Percentiles rank a stretch among this genome's conserved stretches.
Evolutionary conservation across 1,140 invertebrate genomes (phyloP).

Genomic region (Acromyrmex echinatior): DNA sequence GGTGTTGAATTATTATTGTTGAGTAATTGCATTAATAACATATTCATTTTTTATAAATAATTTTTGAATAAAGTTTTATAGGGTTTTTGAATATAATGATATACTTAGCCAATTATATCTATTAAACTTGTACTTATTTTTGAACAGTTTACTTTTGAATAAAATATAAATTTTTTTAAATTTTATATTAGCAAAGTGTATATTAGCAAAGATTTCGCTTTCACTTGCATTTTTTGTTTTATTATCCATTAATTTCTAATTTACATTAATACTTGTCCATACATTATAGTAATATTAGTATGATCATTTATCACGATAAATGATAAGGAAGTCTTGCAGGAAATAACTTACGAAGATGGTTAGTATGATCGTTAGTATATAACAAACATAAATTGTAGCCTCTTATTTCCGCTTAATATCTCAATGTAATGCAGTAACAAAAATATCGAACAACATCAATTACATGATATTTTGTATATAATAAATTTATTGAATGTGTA

Average conservation of each 20-base stretch:
- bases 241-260: slow-evolving; percentile 21
- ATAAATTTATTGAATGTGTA: background rate
- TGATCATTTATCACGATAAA: slow-evolving; percentile 18
- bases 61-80: too few species aligned
- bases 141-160: too few species aligned
- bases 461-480: background rate
- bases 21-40: too few species aligned
- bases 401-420: background rate
- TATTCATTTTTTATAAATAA: too few species aligned
- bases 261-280: slow-evolving; percentile 1
- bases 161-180: too few species aligned
- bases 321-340: background rate
- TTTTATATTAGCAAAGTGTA: background rate
- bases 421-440: background rate
- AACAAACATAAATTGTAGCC: slow-evolving; percentile 8
- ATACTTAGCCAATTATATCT: too few species aligned
- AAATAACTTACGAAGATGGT: background rate
- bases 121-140: too few species aligned
- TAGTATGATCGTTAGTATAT: background rate
- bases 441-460: background rate
- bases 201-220: background rate
- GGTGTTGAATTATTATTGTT: too few species aligned
- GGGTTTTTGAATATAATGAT: too few species aligned
- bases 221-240: slow-evolving; percentile 7
- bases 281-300: slow-evolving; percentile 5